phyloP scores from a whole-genome alignment of 64 coral and sea anemone genomes.

The Montipora capricornis region DNA sequence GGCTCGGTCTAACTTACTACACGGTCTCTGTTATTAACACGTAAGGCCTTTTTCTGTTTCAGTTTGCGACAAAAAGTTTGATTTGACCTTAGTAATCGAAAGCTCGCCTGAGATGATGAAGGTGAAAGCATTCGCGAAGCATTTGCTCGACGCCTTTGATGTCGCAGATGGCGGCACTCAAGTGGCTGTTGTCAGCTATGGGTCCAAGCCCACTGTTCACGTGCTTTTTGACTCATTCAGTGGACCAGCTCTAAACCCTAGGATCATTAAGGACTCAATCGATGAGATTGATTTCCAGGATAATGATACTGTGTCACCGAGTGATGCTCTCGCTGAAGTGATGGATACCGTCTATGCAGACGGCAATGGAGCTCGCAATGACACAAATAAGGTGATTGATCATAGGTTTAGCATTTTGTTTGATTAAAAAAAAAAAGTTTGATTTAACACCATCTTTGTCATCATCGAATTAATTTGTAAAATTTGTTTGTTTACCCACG shows the following conservation, averaged over 20 bases:
- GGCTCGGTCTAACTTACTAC: too few species aligned
- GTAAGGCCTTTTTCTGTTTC: neutral
- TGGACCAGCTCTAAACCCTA: neutral
- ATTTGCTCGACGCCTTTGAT: conserved; percentile 46
- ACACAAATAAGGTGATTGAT: conserved; percentile 58
- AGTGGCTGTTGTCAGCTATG: conserved; percentile 57
- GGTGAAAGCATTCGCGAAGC: conserved; percentile 53
- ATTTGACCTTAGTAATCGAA: conserved; percentile 60
- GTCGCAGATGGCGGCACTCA: conserved; percentile 9
- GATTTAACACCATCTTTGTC: too few species aligned
- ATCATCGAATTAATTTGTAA: too few species aligned
- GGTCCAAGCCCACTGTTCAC: conserved; percentile 3
- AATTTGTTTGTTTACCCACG: neutral
- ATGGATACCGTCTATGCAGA: conserved; percentile 38
- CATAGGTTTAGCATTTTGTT: neutral
- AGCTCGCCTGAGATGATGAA: conserved; percentile 49
- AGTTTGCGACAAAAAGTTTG: conserved; percentile 61
- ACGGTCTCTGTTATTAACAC: too few species aligned
- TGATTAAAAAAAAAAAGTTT: neutral
- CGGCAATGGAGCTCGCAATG: conserved; percentile 44
- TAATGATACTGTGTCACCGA: neutral
- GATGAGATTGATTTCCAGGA: conserved; percentile 35
- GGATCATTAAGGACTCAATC: conserved; percentile 22
- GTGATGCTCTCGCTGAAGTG: conserved; percentile 14
- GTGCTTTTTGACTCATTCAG: conserved; percentile 19